A percentile compares a stretch with the other conserved stretches of the same genome.
phyloP scores from a whole-genome alignment of 2,113 vertebrate genomes.

The Platycercus adscitus region DNA sequence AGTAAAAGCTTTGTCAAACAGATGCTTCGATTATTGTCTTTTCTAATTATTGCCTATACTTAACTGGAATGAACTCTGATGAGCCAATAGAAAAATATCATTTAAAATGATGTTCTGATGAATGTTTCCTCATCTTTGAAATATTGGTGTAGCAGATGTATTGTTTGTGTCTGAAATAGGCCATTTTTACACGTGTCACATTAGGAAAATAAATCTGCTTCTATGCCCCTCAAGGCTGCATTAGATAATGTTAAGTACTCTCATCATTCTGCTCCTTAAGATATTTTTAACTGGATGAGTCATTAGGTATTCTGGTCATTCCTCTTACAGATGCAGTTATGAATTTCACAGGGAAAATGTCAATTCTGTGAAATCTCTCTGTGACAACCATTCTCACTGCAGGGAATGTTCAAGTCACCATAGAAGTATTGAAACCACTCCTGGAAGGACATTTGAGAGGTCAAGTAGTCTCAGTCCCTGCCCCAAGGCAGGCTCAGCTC shows the following conservation, averaged over 20 bases:
- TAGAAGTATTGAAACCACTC: background rate
- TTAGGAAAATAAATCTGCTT: background rate
- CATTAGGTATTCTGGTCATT: constrained; percentile 65
- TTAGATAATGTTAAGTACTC: constrained; percentile 19
- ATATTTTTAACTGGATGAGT: constrained; percentile 49
- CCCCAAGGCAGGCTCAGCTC: background rate
- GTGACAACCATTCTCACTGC: background rate
- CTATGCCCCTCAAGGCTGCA: constrained; percentile 2
- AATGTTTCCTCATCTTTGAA: background rate
- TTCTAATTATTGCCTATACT: background rate
- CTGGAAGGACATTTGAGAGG: background rate
- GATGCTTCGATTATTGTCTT: background rate
- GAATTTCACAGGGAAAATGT: constrained; percentile 32
- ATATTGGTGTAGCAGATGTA: background rate
- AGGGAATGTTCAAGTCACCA: background rate
- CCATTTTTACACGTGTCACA: background rate
- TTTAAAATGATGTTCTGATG: background rate
- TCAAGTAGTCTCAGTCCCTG: background rate
- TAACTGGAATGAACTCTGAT: background rate
- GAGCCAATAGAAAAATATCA: background rate
- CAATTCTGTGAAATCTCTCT: background rate
- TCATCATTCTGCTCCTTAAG: constrained; percentile 29
- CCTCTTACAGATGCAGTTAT: background rate
- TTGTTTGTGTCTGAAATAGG: background rate
- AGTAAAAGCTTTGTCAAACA: background rate